A percentile compares a stretch with the other conserved stretches of the same genome.
Conservation (phyloP, 2,113 vertebrate species). For the Otus sunia region DNA sequence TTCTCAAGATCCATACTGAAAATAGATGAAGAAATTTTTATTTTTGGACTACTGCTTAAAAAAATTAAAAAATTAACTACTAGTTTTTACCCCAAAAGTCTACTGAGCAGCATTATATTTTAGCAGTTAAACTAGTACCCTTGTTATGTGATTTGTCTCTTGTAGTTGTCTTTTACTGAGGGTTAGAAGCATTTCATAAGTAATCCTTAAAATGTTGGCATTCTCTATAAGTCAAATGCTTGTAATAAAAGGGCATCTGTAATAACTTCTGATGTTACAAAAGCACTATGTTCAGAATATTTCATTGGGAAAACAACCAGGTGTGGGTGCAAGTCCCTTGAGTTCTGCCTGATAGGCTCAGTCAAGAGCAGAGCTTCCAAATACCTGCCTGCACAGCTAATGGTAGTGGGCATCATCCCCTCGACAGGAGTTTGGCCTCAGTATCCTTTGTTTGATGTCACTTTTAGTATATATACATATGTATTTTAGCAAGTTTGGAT, state of each 20-base stretch:
- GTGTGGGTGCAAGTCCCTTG: neutral
- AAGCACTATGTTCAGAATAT: neutral
- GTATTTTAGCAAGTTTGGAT: neutral
- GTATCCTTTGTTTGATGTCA: neutral
- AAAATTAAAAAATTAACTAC: neutral
- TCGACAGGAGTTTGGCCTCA: neutral
- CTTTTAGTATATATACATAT: neutral
- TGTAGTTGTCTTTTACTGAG: slow-evolving; percentile 11
- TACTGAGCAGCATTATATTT: slow-evolving; percentile 45
- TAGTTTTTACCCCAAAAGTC: slow-evolving; percentile 25
- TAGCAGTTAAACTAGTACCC: slow-evolving; percentile 38
- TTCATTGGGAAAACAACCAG: neutral
- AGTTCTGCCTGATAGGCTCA: neutral
- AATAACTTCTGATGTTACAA: neutral
- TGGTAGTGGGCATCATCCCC: neutral
- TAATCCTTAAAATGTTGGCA: neutral
- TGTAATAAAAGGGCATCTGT: neutral
- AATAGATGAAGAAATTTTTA: slow-evolving; percentile 47
- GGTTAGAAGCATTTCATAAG: slow-evolving; percentile 21
- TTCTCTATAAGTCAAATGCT: slow-evolving; percentile 11
- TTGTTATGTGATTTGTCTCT: neutral
- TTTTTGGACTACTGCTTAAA: slow-evolving; percentile 51
- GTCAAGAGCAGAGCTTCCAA: neutral
- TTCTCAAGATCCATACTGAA: slow-evolving; percentile 40
- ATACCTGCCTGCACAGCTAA: neutral